A percentile compares a stretch with the other conserved stretches of the same genome.
phyloP scores from a whole-genome alignment of 2,113 vertebrate genomes.

The Caranx ignobilis region DNA sequence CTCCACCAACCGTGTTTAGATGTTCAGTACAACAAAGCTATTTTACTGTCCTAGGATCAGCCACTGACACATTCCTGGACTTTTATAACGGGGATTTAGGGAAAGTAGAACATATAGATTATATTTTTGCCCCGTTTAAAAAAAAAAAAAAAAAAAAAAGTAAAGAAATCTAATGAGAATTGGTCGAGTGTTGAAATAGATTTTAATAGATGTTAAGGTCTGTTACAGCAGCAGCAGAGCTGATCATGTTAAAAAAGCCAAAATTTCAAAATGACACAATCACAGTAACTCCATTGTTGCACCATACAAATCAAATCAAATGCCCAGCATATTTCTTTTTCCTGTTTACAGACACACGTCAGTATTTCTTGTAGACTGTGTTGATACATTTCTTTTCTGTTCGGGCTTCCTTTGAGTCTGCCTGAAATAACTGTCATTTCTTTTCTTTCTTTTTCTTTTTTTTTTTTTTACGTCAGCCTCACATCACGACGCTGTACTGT shows the following conservation, averaged over 20 bases:
- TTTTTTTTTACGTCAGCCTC: conserved; percentile 10
- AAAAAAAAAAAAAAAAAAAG: not conserved
- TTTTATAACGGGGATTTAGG: not conserved
- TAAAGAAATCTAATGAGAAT: not conserved
- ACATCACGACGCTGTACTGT: conserved; percentile 34
- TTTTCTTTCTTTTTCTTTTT: not conserved
- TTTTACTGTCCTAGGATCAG: conserved; percentile 13
- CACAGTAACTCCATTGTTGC: conserved; percentile 9
- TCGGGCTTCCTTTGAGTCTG: conserved; percentile 44
- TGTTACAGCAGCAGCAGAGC: conserved; percentile 38
- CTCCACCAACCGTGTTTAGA: conserved; percentile 25
- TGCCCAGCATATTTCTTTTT: conserved; percentile 40
- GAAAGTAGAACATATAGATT: not conserved
- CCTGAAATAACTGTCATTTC: conserved; percentile 10
- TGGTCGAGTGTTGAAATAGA: conserved; percentile 11
- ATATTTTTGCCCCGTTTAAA: not conserved
- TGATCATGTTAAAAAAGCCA: conserved; percentile 20
- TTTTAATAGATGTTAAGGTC: not conserved
- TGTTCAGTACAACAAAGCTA: conserved; percentile 8
- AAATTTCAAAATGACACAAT: conserved; percentile 16
- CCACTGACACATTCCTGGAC: conserved; percentile 14
- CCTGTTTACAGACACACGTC: conserved; percentile 65
- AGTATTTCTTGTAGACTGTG: conserved; percentile 62
- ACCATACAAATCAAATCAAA: conserved; percentile 6
- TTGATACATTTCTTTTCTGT: conserved; percentile 43